Base-by-base conservation (phyloP, 2,888 invertebrate genomes). In the Branchipolynoe longqiensis region DNA sequence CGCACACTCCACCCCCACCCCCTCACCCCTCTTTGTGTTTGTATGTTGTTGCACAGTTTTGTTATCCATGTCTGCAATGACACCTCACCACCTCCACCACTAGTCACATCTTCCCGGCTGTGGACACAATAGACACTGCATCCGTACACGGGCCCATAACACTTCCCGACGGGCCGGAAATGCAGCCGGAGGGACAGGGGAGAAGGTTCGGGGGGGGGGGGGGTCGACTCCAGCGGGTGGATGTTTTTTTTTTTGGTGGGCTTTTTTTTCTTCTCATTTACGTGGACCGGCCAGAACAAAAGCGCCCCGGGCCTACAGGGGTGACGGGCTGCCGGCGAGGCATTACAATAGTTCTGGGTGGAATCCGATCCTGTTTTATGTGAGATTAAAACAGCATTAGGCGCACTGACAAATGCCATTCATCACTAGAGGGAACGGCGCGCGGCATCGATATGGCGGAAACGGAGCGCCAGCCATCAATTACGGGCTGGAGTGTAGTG, bases 321-420 rank as follows among this genome's bases (percentile, higher is more conserved):
- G n/a, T n/a, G 62, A 25, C 62, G 62, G 62, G 28, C 62, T 3
- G 38, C 36, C 69, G 69, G 69, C 18, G 36, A 38, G 36, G 25
- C 69, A 69, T 69, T 69, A 69, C 69, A 69, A 69, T 69, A 69
- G 69, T 69, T 69, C 69, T 69, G 36, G 36, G 33, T 38, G 18
- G 69, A 69, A 69, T 69, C 69, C 69, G 69, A 69, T 69, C 69
- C 69, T 69, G 69, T 69, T 69, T 69, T 69, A 69, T 69, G 69
- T 18, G 69, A 69, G 69, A 69, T 69, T 69, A 69, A 69, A 69
- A 69, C 69, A 69, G 69, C 69, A 69, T 69, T 69, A 69, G 69
- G 69, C 69, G 69, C 38, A 38, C 69, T 69, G 69, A 69, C 69
- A 69, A 69, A 69, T 69, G 69, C 69, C 69, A 69, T 69, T 69